phyloP scores from a whole-genome alignment of 2,888 invertebrate genomes.

The Tuberolachnus salignus region DNA sequence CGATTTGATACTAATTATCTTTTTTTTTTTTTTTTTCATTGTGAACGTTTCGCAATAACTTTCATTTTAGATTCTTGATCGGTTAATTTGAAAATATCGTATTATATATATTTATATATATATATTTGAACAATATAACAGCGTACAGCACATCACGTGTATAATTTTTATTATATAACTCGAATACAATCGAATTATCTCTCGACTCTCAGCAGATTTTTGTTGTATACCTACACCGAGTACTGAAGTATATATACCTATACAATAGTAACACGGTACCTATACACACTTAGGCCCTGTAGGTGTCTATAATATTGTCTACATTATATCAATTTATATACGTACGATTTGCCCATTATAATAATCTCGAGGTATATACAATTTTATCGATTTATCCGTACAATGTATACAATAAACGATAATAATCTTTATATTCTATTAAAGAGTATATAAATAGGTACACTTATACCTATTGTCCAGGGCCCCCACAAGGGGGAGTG shows the following conservation, averaged over 20 bases:
- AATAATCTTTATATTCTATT: too few species aligned
- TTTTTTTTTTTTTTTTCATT: constrained; percentile 29
- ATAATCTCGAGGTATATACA: background rate
- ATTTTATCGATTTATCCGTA: background rate
- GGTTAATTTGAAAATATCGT: constrained; percentile 46
- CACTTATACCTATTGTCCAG: too few species aligned
- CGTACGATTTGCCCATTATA: background rate
- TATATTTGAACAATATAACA: constrained; percentile 26
- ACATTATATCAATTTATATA: too few species aligned
- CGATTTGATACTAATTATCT: constrained; percentile 14
- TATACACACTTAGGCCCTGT: background rate
- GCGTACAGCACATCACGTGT: background rate
- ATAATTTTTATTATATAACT: constrained; percentile 26
- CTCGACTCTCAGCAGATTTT: constrained; percentile 22
- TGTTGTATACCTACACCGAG: background rate
- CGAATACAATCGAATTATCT: constrained; percentile 35
- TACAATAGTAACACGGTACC: background rate
- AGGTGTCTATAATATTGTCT: background rate
- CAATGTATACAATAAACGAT: background rate
- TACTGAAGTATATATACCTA: background rate
- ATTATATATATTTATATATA: constrained; percentile 2
- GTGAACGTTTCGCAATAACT: constrained; percentile 47
- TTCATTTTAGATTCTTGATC: constrained; percentile 45
- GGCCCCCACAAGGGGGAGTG: too few species aligned
- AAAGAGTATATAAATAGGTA: too few species aligned